These are phyloP conservation scores for Araneus ventricosus DNA, from an alignment of 1,140 invertebrate species.

Conservation along the genomic window DNA sequence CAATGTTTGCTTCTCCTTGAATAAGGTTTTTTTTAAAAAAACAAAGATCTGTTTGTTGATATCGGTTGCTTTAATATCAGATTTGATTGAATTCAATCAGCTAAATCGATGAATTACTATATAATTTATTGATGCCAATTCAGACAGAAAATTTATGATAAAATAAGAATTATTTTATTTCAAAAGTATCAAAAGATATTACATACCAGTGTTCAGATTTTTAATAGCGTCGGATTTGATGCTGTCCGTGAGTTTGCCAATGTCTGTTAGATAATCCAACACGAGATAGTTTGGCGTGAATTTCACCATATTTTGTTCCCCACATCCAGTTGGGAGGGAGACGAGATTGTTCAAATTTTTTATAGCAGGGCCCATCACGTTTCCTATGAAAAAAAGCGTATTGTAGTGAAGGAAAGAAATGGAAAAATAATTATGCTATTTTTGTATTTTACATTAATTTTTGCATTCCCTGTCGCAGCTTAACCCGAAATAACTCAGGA, in stretches of 20 bases:
- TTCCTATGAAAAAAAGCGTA: conserved; percentile 78
- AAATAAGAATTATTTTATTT: too few relatives aligned
- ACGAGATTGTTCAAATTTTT: conserved; percentile 73
- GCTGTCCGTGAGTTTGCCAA: conserved; percentile 79
- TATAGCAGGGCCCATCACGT: conserved; percentile 82
- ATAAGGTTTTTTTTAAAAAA: too few relatives aligned
- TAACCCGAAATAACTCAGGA: too few relatives aligned
- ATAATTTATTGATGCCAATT: too few relatives aligned
- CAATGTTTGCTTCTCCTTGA: too few relatives aligned
- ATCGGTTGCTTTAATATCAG: too few relatives aligned
- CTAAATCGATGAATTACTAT: too few relatives aligned
- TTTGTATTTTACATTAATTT: too few relatives aligned
- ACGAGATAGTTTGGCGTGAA: conserved; percentile 89
- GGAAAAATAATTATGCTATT: background rate
- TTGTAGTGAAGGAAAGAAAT: background rate
- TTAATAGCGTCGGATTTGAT: conserved; percentile 83
- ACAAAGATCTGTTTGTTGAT: too few relatives aligned
- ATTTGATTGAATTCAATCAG: too few relatives aligned
- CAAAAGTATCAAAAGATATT: background rate
- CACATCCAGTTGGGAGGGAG: conserved; percentile 84
- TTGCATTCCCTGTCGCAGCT: too few relatives aligned
- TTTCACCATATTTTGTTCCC: conserved; percentile 91
- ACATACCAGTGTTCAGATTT: conserved; percentile 84
- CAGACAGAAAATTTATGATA: too few relatives aligned
- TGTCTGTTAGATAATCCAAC: conserved; percentile 84